phyloP scores from a whole-genome alignment of 2,797 vertebrate genomes.

The Pteronotus mesoamericanus region DNA sequence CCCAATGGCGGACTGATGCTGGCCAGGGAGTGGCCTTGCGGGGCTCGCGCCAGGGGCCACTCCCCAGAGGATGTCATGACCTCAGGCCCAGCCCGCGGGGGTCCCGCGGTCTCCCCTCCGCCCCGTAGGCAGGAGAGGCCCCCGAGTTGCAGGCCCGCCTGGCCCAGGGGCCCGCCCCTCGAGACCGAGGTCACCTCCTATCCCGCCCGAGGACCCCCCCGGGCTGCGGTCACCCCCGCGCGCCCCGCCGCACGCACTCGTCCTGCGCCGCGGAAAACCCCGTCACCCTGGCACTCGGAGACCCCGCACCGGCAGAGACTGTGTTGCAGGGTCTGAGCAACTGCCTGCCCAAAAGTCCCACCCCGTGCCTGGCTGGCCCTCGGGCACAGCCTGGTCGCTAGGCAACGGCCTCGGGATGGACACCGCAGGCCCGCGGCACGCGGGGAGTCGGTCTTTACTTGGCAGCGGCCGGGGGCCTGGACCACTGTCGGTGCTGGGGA shows the following conservation, averaged over 20 bases:
- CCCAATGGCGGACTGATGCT: not conserved
- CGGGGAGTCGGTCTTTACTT: not conserved
- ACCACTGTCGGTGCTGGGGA: rapidly evolving
- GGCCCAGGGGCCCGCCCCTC: too few relatives aligned
- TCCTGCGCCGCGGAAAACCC: slow-evolving; percentile 83
- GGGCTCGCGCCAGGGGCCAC: too few relatives aligned
- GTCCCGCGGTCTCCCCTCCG: not conserved
- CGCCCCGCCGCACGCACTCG: slow-evolving; percentile 69
- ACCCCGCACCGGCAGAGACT: not conserved
- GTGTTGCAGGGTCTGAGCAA: slow-evolving; percentile 88
- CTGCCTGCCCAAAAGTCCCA: slow-evolving; percentile 86
- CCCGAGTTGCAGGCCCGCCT: not conserved
- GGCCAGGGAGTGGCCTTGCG: too few relatives aligned
- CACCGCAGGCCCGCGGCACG: not conserved
- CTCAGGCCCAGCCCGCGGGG: not conserved
- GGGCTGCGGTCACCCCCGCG: not conserved
- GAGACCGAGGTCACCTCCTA: not conserved
- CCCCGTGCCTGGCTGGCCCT: too few relatives aligned
- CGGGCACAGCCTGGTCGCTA: slow-evolving; percentile 64
- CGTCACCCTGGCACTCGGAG: slow-evolving; percentile 81
- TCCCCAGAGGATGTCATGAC: not conserved
- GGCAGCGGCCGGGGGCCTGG: rapidly evolving
- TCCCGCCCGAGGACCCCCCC: not conserved
- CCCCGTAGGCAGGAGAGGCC: not conserved
- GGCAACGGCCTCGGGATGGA: slow-evolving; percentile 53